phyloP scores from a whole-genome alignment of 2,113 vertebrate genomes.

The Dromas ardeola region DNA sequence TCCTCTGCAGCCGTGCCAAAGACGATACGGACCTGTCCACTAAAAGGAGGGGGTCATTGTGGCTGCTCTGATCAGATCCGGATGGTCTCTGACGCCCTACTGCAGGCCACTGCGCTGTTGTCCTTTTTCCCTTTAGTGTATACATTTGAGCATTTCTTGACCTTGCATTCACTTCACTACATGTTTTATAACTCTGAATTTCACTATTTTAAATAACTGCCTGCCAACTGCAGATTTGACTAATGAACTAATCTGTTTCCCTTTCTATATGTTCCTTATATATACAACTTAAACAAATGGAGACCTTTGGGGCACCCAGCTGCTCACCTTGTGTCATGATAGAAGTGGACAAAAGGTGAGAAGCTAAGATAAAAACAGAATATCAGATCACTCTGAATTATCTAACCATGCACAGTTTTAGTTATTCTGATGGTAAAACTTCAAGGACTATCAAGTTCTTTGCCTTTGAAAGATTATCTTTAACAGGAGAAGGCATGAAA shows the following conservation, averaged over 20 bases:
- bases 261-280: not conserved
- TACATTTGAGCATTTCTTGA: not conserved
- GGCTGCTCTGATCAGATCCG: not conserved
- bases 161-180: not conserved
- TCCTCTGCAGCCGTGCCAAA: not conserved
- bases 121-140: not conserved
- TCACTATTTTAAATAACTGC: not conserved
- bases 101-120: fast-evolving
- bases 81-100: not conserved
- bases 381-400: not conserved
- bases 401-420: not conserved
- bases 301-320: not conserved
- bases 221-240: not conserved
- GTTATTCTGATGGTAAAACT: not conserved
- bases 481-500: not conserved
- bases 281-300: not conserved
- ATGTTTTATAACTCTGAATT: not conserved
- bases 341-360: not conserved
- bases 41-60: not conserved
- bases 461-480: not conserved
- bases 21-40: fast-evolving
- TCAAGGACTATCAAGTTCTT: not conserved
- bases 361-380: not conserved
- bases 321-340: not conserved
- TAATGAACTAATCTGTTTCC: not conserved